These are phyloP conservation scores for Amphibalanus amphitrite DNA, from an alignment of 1,140 invertebrate species.

Conservation along the genomic window DNA sequence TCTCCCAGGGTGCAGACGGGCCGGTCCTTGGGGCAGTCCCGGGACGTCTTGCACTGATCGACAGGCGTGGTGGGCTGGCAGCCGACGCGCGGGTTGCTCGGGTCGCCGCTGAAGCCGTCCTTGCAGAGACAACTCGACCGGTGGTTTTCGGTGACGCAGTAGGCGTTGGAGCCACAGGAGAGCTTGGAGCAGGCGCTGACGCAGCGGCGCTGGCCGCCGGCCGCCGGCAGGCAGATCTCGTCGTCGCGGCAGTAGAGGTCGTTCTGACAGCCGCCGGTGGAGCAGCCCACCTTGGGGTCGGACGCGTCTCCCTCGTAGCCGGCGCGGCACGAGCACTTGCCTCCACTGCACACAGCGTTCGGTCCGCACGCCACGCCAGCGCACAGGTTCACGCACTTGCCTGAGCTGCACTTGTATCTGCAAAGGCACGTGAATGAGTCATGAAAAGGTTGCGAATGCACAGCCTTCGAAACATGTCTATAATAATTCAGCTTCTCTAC, in stretches of 20 bases:
- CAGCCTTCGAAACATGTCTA: too few relatives aligned
- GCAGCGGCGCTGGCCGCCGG: conserved; percentile 52
- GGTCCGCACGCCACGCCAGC: conserved; percentile 54
- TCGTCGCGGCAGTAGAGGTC: conserved; percentile 58
- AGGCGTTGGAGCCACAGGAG: conserved; percentile 74
- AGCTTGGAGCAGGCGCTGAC: conserved; percentile 67
- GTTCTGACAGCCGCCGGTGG: conserved; percentile 46
- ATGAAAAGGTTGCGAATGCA: too few relatives aligned
- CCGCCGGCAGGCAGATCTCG: conserved; percentile 52
- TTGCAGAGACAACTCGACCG: conserved; percentile 65
- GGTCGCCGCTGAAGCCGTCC: conserved; percentile 57
- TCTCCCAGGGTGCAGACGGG: conserved; percentile 30
- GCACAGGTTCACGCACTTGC: conserved; percentile 53
- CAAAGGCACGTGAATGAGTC: neutral
- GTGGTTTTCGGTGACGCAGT: conserved; percentile 64
- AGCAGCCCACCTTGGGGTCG: conserved; percentile 47
- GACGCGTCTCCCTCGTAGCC: conserved; percentile 59
- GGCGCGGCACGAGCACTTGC: conserved; percentile 56
- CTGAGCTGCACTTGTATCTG: conserved; percentile 43
- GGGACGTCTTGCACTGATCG: conserved; percentile 43
- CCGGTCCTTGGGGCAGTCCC: conserved; percentile 45
- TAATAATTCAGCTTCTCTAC: too few relatives aligned
- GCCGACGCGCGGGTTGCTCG: conserved; percentile 51
- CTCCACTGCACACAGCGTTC: conserved; percentile 56
- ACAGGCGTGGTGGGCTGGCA: conserved; percentile 44